Percentiles rank a stretch among this genome's conserved stretches.
phyloP scores from a whole-genome alignment of 1,140 invertebrate species.

The Drosophila rhopaloa region DNA sequence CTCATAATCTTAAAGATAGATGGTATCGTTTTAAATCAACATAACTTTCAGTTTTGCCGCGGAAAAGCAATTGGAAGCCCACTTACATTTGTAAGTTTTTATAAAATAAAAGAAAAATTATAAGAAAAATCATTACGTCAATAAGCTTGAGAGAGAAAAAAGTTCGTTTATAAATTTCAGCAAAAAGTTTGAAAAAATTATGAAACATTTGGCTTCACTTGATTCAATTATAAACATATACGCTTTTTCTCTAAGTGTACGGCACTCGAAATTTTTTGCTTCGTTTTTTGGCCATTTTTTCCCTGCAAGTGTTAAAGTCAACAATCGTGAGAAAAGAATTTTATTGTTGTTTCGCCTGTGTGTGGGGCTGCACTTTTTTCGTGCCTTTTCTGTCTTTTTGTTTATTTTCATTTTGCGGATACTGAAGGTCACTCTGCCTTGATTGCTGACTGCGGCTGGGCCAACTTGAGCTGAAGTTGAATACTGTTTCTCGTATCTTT shows the following conservation, averaged over 20 bases:
- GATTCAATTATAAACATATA: not conserved
- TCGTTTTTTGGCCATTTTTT: constrained; percentile 50
- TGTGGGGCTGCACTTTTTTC: constrained; percentile 64
- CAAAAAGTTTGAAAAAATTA: too few species aligned
- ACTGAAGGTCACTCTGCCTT: constrained; percentile 71
- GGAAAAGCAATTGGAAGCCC: too few species aligned
- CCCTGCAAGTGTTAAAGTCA: constrained; percentile 80
- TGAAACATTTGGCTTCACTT: not conserved
- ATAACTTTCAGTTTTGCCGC: too few species aligned
- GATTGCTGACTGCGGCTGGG: constrained; percentile 43
- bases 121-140: too few species aligned
- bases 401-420: constrained; percentile 61
- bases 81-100: too few species aligned
- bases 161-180: too few species aligned
- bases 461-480: constrained; percentile 60
- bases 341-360: constrained; percentile 71
- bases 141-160: too few species aligned
- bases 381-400: constrained; percentile 42
- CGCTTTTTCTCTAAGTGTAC: not conserved
- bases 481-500: constrained; percentile 57
- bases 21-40: too few species aligned
- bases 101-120: too few species aligned
- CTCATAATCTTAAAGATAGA: too few species aligned
- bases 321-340: constrained; percentile 83
- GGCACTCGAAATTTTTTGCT: constrained; percentile 22